Base-by-base conservation (phyloP, 53 echinoderm and acorn worm genomes). In the Hippasteria phrygiana region DNA sequence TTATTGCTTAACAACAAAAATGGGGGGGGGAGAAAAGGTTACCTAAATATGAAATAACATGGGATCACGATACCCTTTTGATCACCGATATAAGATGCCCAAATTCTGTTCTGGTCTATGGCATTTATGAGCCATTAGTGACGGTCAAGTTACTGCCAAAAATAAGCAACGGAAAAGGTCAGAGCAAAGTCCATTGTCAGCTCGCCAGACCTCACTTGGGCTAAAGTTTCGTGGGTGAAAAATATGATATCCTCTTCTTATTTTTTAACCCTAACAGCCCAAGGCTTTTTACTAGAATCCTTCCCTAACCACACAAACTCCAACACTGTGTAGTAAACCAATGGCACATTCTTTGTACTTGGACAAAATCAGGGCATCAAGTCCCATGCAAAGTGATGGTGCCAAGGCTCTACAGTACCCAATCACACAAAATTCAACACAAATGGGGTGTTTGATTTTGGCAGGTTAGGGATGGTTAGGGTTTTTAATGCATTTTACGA, bases 91-190 rank as follows among this genome's bases (percentile, higher is more conserved):
- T 31, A 64, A 8, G 6, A 9, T 8, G 31, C 31, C 33, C 10
- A 10, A 64, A 11, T 29, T 33, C 29, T 64, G 8, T 6, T 64
- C 31, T 33, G 33, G 29, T 8, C n/a, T 39, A 37, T 77, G 77
- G 77, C 77, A 77, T 77, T 77, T 77, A 77, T 33, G 55, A 46
- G 22, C 55, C 54, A 54, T 77, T 77, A 75, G 75, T n/a, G 14
- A n/a, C 16, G 75, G 47, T 31, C 31, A 33, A 32, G 75, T 75
- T 75, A 29, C 31, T 29, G 16, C 75, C 31, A 10, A 38, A 75
- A 43, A 72, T 72, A 74, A 74, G 46, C 1, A 1, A 54, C 77
- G 31, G 50, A 5, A 77, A 77, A 77, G 77, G 77, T 77, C 77
- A 77, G 10, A 20, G 3, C 34, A 13, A 54, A 18, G 34, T 54